Conservation (phyloP, 2,888 invertebrate genomes). For the Camponotus fellah region DNA sequence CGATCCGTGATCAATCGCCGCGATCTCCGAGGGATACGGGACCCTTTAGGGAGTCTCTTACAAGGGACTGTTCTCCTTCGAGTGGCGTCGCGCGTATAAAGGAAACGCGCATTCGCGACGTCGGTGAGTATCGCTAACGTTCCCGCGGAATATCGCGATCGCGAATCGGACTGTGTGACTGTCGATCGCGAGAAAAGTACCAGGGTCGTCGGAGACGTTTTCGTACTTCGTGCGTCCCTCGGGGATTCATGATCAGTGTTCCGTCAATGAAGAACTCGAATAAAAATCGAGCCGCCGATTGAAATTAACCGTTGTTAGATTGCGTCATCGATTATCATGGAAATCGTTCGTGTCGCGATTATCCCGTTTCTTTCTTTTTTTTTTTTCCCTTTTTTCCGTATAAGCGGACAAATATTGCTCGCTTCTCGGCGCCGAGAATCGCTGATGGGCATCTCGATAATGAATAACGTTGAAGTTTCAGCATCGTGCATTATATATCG, state of each 20-base stretch:
- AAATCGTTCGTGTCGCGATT: slow-evolving; percentile 4
- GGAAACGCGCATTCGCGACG: neutral
- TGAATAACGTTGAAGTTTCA: neutral
- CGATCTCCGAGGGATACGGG: slow-evolving; percentile 10
- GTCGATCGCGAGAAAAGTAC: slow-evolving; percentile 16
- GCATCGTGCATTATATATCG: neutral
- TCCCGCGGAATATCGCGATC: slow-evolving; percentile 36
- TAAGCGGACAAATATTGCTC: neutral
- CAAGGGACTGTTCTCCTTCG: slow-evolving; percentile 16
- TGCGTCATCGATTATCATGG: slow-evolving; percentile 13
- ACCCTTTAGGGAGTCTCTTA: slow-evolving; percentile 21
- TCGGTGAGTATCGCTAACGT: slow-evolving; percentile 5
- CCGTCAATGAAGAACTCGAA: neutral
- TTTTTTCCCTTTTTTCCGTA: neutral
- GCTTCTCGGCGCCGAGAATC: neutral
- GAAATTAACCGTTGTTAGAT: slow-evolving; percentile 29
- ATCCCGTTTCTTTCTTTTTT: neutral
- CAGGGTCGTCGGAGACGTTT: slow-evolving; percentile 31
- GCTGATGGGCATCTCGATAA: neutral
- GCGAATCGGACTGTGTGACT: slow-evolving; percentile 45
- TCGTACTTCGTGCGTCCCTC: slow-evolving; percentile 40
- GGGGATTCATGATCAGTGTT: neutral
- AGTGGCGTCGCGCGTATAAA: slow-evolving; percentile 20
- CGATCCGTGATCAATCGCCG: slow-evolving; percentile 44
- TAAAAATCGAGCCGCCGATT: slow-evolving; percentile 15